Base-by-base conservation (phyloP, 2,113 vertebrate genomes). In the Loxodonta africana region DNA sequence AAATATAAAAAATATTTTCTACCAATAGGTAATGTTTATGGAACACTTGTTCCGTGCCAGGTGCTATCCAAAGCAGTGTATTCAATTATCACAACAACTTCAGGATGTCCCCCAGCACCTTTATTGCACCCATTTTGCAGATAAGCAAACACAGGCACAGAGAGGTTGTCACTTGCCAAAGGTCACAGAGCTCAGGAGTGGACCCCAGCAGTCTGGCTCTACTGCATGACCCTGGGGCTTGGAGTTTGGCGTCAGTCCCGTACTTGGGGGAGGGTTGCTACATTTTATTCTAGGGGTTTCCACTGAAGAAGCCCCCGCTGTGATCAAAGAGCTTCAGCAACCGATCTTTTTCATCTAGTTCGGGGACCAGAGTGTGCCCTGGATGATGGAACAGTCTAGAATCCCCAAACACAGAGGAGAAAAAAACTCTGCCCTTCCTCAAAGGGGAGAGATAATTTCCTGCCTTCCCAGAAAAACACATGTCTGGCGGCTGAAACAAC, bases 391-490 rank as follows among this genome's bases (percentile, higher is more conserved):
- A 67, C 44, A 33, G 82, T 57, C 48, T 92, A 53, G 60, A 95
- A 87, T 37, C 62, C 51, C 77, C n/a, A 37, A 83, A 62, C 46
- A 41, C 44, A 48, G 74, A 41, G 71, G 63, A 97, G 91, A 83
- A 60, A 81, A 81, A 96, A n/a, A 26, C 41, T 71, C 83, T 89
- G n/a, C 63, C 83, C 86, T 83, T 94, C 92, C 96, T 97, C 91
- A 96, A 93, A 97, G 86, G 67, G 76, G 57, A 94, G 91, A 85
- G 69, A 80, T 60, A 87, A 95, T 89, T 97, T 98, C 96, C 97
- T 97, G 96, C 28, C 87, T 95, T 97, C 97, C 95, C 95, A 97
- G 97, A 90, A 95, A 96, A 97, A 93, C 92, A 95, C 71, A 85
- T 76, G 94, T 94, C 92, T 95, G 90, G 60, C 25, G 10, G 94